Base-by-base conservation (phyloP, 2,113 vertebrate species). In the Thryonomys swinderianus region DNA sequence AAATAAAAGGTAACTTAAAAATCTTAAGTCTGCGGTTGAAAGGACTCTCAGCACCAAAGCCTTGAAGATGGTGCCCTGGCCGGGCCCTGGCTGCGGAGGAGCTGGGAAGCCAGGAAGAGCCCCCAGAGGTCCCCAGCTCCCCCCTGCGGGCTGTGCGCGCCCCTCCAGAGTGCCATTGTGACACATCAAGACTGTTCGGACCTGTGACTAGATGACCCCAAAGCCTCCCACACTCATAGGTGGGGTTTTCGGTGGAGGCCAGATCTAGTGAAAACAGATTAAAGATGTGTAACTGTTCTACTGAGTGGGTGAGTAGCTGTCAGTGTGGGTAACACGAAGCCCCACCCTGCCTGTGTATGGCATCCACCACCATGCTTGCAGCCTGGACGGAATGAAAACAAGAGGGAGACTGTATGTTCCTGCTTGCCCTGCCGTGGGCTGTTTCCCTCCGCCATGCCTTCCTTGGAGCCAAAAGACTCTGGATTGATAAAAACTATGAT, bases 101-200 rank as follows among this genome's bases (percentile, higher is more conserved):
- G 16, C 20, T 0, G 1, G 16, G 7, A 5, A 5, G 1, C 4
- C 67, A 40, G 40, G 71, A 34, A 78, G 32, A 11, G 20, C 57
- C 3, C n/a, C 17, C 23, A 17, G 40, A 8, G 51, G 7, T 20
- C n/a, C 74, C 21, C 2, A 14, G 45, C 27, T 51, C 6, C 0
- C 4, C 14, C 11, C 17, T 40, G 3, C 6, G 0, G 4, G 48
- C 30, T 17, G 21, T 2, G 14, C 23, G 8, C 69, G 4, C 30
- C 25, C 5, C 25, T 71, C 20, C 20, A 32, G 40, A 25, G 2
- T 23, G 18, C 32, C 32, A 11, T 11, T 6, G 0, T 5, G 45
- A 45, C 0, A 34, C 59, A 3, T 18, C n/a, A 53, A 53, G 34
- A 61, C 78, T 45, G 23, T 14, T 16, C 14, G 1, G 71, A 40